Base-by-base conservation (phyloP, 2,113 vertebrate species). In the Apeltes quadracus region DNA sequence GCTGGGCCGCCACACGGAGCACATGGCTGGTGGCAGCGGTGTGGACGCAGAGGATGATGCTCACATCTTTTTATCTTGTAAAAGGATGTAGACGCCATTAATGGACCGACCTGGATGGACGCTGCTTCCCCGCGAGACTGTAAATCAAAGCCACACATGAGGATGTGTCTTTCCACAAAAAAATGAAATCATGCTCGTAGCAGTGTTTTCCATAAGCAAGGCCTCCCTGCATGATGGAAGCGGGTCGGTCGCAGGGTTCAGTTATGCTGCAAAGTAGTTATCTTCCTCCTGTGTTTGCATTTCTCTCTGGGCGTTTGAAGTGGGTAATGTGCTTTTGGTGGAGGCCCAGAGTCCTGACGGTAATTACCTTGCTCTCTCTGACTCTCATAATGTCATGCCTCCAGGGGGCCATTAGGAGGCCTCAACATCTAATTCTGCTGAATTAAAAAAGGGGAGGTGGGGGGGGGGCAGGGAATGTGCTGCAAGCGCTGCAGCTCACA, bases 351-450 rank as follows among this genome's bases (percentile, higher is more conserved):
- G 73, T 81, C 84, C 76, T 85, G 81, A 86, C 82, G 74, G 88
- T 91, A 91, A 93, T 93, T 91, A 87, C 76, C 79, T 87, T 77
- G 81, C 83, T 85, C 81, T 87, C 75, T 78, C 84, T 84, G 80
- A 80, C 83, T 85, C 78, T 85, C 82, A 88, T 90, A 91, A 90
- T 87, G 88, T 67, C 72, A 67, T 84, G 80, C 85, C 92, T 88
- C 78, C 71, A 22, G 88, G 88, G 86, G 76, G 67, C 73, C 80
- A 84, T 91, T 91, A 90, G 69, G 76, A 79, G 84, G 84, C 86
- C 76, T 88, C 82, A 85, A 76, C 82, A 79, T 90, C 86, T 89
- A 85, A 90, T 84, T 89, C 77, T 72, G 72, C 83, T 75, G 72
- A 90, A 90, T 88, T 89, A 87, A 83, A 83, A 66, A 53, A 76